Base-by-base conservation (phyloP, 2,797 vertebrate genomes). In the Enteromius paludinosus region DNA sequence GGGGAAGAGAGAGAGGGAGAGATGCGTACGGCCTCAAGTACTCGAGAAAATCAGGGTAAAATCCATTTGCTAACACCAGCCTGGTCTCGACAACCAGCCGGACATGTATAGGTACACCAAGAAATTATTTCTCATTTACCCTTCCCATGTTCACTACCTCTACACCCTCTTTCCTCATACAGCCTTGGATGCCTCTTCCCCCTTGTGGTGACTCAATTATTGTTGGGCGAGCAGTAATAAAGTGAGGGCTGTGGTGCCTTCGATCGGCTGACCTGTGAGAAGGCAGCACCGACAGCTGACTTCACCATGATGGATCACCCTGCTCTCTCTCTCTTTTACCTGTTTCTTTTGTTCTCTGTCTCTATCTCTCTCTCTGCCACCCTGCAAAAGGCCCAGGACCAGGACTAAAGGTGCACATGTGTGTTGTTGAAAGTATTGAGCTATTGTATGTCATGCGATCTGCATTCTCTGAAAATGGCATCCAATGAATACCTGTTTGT, bases 151-250 rank as follows among this genome's bases (percentile, higher is more conserved):
- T 81, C 77, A 85, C 88, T 85, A 91, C 82, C 88, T 84, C 83
- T 47, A 65, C 35, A 43, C n/a, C 86, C 90, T 35, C 14, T 30
- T 56, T 43, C 23, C 70, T 33, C 23, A 10, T 9, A 30, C 74
- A 56, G 62, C 30, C 64, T 20, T 68, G 25, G 70, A 59, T 88
- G 70, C 83, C 77, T 84, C 86, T 85, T 82, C 83, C 85, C 75
- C 83, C 85, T 79, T 85, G 83, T 87, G 85, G 87, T 91, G 92
- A 93, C 94, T 95, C 95, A 94, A 95, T 96, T 95, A 95, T 93
- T 94, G 93, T 94, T 92, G 94, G 91, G 89, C 91, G 90, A 94
- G 94, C 95, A 96, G 93, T 96, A 95, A 95, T 94, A 94, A 82
- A 95, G 94, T 93, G 92, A 91, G 93, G 91, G 94, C 92, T 93